Evolutionary conservation across 2,888 invertebrate species (phyloP), one percentile per base, ranked within the genome.

Genomic region (Gryllus longicercus): DNA sequence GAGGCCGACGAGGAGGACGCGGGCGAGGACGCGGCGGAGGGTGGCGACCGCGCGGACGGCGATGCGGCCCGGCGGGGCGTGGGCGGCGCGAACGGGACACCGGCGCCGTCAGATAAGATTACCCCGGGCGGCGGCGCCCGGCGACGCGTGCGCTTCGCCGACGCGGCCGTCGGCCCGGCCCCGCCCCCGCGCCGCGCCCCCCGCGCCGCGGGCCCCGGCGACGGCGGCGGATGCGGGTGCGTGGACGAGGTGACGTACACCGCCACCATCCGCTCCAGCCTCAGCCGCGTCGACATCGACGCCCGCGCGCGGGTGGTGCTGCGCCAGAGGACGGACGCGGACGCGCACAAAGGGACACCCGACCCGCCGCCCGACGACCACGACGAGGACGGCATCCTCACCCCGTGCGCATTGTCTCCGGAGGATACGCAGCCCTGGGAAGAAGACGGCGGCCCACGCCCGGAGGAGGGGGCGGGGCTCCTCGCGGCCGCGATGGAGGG

Each of bases 81-180:
- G 63, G n/a, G 16, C 63, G n/a, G 38, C 63, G 63, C n/a, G 63
- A 63, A 63, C 63, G 63, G 63, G 63, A 63, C 63, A 63, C 63
- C 16, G n/a, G 4, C 63, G n/a, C 63, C n/a, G 10, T 63, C 63
- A 63, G 63, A 63, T 63, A 63, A 63, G 63, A 63, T 63, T 63
- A 63, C n/a, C 63, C 63, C 14, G 0, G 63, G 63, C 38, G 38
- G 38, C 38, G 1, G 8, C 1, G 38, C 38, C 38, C 38, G 8
- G n/a, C 63, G 63, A 63, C 63, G 63, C 63, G 63, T 63, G n/a
- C 63, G 63, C 8, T 63, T 63, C 63, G 63, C 63, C 14, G 63
- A 63, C 63, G n/a, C n/a, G 63, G 63, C 63, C 14, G n/a, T 14
- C 8, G 63, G 63, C n/a, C 63, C 63, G 8, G 63, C 14, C 14